A percentile compares a stretch with the other conserved stretches of the same genome.
Evolutionary conservation across 1,140 invertebrate species (phyloP).

Genomic region (Onthophagus taurus): DNA sequence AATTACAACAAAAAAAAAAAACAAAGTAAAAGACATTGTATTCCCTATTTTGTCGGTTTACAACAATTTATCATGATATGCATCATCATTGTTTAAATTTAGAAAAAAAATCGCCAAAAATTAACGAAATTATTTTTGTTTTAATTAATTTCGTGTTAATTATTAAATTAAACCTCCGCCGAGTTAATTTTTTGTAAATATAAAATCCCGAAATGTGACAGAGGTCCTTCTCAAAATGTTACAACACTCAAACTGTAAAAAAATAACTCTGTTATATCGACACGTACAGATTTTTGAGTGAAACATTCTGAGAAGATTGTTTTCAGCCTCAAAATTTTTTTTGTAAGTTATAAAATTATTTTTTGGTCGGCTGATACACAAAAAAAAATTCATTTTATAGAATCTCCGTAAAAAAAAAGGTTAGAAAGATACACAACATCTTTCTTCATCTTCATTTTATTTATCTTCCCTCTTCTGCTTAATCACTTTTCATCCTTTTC

Average conservation of each 20-base stretch:
- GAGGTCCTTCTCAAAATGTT: constrained; percentile 7
- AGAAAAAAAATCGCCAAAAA: constrained; percentile 1
- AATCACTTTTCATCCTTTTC: constrained; percentile 1
- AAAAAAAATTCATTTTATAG: neutral
- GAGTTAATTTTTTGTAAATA: neutral
- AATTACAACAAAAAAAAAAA: no score
- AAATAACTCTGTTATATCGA: constrained; percentile 9
- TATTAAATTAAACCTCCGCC: neutral
- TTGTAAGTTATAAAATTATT: neutral
- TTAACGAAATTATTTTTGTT: constrained; percentile 1
- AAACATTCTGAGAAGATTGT: constrained; percentile 6
- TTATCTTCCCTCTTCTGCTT: neutral
- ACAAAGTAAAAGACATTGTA: no score
- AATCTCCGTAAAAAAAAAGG: neutral
- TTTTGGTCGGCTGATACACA: neutral
- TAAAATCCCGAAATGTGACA: constrained; percentile 2
- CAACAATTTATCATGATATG: constrained; percentile 7
- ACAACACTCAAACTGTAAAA: constrained; percentile 7
- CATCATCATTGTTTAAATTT: neutral
- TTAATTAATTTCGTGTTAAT: neutral
- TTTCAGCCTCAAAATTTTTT: neutral
- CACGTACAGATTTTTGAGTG: constrained; percentile 2
- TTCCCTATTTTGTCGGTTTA: no score
- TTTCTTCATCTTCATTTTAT: neutral
- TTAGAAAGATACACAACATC: neutral